These are phyloP conservation scores for Seira musarum DNA, from an alignment of 2,888 invertebrate species.

Conservation along the genomic window DNA sequence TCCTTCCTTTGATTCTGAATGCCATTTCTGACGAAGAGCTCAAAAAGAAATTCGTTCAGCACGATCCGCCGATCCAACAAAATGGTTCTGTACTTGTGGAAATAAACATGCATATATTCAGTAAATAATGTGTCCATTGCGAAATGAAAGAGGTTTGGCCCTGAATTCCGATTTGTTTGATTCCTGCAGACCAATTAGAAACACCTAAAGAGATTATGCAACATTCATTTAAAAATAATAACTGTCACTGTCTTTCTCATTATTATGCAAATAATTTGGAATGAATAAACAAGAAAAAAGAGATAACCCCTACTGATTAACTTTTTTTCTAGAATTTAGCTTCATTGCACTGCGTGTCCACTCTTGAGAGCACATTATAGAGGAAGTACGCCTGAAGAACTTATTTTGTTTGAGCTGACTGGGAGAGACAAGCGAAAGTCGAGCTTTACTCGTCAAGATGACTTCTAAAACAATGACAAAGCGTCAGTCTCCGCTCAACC, in stretches of 20 bases:
- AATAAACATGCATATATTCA: too few species aligned
- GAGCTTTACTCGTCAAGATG: background rate
- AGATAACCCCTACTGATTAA: constrained; percentile 29
- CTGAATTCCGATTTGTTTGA: background rate
- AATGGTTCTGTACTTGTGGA: too few species aligned
- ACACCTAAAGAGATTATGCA: constrained; percentile 16
- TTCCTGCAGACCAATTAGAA: constrained; percentile 15
- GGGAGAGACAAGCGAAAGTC: background rate
- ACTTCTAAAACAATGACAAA: background rate
- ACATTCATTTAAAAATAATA: background rate
- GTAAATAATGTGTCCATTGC: too few species aligned
- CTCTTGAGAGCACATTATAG: background rate
- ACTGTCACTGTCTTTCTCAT: background rate
- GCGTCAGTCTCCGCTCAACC: constrained; percentile 12
- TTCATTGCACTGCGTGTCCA: background rate
- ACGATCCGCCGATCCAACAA: too few species aligned
- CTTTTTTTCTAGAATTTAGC: background rate
- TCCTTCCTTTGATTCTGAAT: background rate
- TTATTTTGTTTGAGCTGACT: background rate
- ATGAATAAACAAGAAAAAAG: constrained; percentile 13
- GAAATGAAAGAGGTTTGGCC: too few species aligned
- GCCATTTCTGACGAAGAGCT: background rate
- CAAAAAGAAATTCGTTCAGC: background rate
- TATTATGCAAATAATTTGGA: constrained; percentile 8
- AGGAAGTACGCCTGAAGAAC: background rate